Evolutionary conservation across 2,888 invertebrate species (phyloP), one percentile per base, ranked within the genome.

Genomic region (Trissonchulus latispiculum): DNA sequence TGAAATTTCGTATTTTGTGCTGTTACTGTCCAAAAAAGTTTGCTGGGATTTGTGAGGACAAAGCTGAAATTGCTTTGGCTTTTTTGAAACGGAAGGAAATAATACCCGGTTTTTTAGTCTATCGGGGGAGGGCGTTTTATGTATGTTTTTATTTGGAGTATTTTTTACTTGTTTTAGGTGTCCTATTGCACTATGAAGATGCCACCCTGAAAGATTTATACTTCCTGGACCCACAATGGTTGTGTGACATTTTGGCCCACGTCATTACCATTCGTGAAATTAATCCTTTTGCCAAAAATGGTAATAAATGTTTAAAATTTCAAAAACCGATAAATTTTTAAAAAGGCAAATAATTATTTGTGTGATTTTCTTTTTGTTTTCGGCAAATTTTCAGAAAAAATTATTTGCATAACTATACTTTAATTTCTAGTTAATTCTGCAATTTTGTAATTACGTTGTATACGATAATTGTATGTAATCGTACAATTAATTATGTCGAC

Each of bases 201-300:
- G 93, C 94, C 0, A 92, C 93, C 0, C 85, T 95, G 1, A 91
- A 93, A 81, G 95, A 97, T 85, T 87, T 95, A 70, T 96, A 95
- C 85, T 99, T 99, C 84, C 85, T 99, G 66, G 92, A 95, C 84
- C 96, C 97, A 0, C 97, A 99, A 83, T 99, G 97, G 97, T 87
- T 99, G 62, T 97, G 96, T 84, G 97, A 99, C 83, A 92, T 96
- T 88, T 84, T 99, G 61, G 95, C 97, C 0, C 94, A 94, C 83
- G 95, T 97, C 0, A 93, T 97, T 48, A 95, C 96, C 0, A 93
- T 96, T 31, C 85, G 95, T n/a, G 95, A 96, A 85, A 93, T 96
- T 77, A 96, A 96, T 86, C 94, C 94, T 0, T 95, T 95, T 83
- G 94, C 93, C 0, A 87, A 90, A 77, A 91, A 90, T 74, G 95